Conservation (phyloP, 2,888 invertebrate genomes). For the Bombylius major region DNA sequence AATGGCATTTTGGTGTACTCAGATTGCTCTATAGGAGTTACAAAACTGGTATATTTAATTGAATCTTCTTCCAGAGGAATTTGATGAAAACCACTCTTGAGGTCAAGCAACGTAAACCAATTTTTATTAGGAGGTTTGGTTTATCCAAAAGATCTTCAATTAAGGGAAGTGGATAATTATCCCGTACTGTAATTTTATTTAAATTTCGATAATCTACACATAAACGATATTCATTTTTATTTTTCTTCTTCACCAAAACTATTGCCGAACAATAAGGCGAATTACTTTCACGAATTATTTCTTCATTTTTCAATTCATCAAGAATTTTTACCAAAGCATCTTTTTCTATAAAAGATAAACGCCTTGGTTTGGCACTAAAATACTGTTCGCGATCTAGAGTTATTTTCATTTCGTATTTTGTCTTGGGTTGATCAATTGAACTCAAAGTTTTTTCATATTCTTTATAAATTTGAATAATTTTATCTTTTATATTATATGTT, state of each 20-base stretch:
- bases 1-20: background rate
- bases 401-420: background rate
- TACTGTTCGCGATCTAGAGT: background rate
- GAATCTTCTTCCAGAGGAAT: slow-evolving; percentile 11
- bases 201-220: slow-evolving; percentile 9
- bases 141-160: slow-evolving; percentile 6
- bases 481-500: background rate
- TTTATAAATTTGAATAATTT: background rate
- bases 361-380: background rate
- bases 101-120: slow-evolving; percentile 12
- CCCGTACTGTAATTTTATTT: slow-evolving; percentile 7
- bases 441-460: background rate
- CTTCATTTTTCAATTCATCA: background rate
- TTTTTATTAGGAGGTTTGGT: slow-evolving; percentile 9
- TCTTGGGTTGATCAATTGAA: background rate
- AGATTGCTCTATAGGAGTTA: background rate
- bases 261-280: slow-evolving; percentile 6
- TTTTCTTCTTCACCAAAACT: slow-evolving; percentile 9
- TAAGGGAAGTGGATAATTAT: slow-evolving; percentile 5
- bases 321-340: background rate
- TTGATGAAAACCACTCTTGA: slow-evolving; percentile 15
- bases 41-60: background rate
- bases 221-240: slow-evolving; percentile 1
- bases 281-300: background rate
- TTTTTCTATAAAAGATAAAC: background rate